Percentiles rank a stretch among this genome's conserved stretches.
Conservation (phyloP, 2,113 vertebrate genomes). For the Vulpes lagopus region DNA sequence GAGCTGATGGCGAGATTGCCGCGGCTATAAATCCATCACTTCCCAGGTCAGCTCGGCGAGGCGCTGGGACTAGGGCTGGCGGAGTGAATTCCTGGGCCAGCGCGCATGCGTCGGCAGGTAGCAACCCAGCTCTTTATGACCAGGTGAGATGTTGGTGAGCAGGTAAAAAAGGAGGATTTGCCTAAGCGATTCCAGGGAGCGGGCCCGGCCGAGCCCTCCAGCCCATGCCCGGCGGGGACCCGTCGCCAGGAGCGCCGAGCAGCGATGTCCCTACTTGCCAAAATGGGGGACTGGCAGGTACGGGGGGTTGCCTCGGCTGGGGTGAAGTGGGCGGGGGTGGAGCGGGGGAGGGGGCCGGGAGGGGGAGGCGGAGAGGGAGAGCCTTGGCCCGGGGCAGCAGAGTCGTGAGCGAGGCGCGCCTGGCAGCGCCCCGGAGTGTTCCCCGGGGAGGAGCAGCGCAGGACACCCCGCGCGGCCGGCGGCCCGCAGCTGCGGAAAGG, state of each 20-base stretch:
- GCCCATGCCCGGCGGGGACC: constrained; percentile 88
- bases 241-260: constrained; percentile 80
- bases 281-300: constrained; percentile 99
- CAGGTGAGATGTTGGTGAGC: constrained; percentile 95
- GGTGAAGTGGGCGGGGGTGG: constrained; percentile 73
- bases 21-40: constrained; percentile 87
- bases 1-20: constrained; percentile 81
- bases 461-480: not conserved
- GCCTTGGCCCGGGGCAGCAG: constrained; percentile 61
- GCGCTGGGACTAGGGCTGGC: constrained; percentile 80
- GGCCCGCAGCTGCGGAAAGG: not conserved
- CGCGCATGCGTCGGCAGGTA: constrained; percentile 97
- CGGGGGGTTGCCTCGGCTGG: constrained; percentile 68
- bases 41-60: constrained; percentile 80
- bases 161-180: constrained; percentile 94
- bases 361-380: constrained; percentile 58
- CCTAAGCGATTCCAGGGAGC: constrained; percentile 88
- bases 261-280: constrained; percentile 96
- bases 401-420: constrained; percentile 62
- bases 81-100: constrained; percentile 86
- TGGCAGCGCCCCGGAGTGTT: constrained; percentile 56
- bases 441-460: constrained; percentile 17
- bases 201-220: constrained; percentile 88
- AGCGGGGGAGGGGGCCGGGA: constrained; percentile 48
- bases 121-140: constrained; percentile 93